phyloP scores from a whole-genome alignment of 2,888 invertebrate species.

The Drosophila meridiana region DNA sequence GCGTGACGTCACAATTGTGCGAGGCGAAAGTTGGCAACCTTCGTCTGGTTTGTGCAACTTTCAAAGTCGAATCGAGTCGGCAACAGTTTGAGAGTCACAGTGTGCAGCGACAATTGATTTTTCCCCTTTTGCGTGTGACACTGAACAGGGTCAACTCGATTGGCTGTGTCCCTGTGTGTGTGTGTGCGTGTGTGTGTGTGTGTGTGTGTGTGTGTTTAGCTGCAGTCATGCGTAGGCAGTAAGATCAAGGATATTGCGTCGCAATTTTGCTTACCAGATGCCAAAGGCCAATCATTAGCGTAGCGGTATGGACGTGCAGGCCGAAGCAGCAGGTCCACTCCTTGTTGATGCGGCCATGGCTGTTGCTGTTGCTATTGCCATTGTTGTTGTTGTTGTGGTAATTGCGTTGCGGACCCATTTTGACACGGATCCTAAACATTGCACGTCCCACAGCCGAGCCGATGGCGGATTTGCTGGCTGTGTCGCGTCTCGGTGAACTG shows the following conservation, averaged over 20 bases:
- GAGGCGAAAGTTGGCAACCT: constrained; percentile 24
- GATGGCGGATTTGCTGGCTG: constrained; percentile 15
- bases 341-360: constrained; percentile 85
- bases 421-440: constrained; percentile 85
- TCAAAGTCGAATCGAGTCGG: constrained; percentile 25
- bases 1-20: constrained; percentile 31
- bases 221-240: constrained; percentile 11
- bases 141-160: constrained; percentile 69
- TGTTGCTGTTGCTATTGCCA: constrained; percentile 32
- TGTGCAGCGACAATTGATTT: constrained; percentile 65
- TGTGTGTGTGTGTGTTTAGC: constrained; percentile 2
- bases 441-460: constrained; percentile 57
- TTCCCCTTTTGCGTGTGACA: constrained; percentile 71
- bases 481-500: constrained; percentile 30
- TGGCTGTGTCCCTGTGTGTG: constrained; percentile 1
- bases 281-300: constrained; percentile 93
- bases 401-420: constrained; percentile 87
- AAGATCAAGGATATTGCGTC: constrained; percentile 22
- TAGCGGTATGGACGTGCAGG: constrained; percentile 93
- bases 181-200: neutral
- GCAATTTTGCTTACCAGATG: constrained; percentile 89
- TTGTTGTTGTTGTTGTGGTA: constrained; percentile 46
- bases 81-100: constrained; percentile 50
- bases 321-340: constrained; percentile 93
- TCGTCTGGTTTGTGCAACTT: constrained; percentile 17